Evolutionary conservation across 2,888 invertebrate genomes (phyloP), one percentile per base, ranked within the genome.

Genomic region (Pammene aurita): DNA sequence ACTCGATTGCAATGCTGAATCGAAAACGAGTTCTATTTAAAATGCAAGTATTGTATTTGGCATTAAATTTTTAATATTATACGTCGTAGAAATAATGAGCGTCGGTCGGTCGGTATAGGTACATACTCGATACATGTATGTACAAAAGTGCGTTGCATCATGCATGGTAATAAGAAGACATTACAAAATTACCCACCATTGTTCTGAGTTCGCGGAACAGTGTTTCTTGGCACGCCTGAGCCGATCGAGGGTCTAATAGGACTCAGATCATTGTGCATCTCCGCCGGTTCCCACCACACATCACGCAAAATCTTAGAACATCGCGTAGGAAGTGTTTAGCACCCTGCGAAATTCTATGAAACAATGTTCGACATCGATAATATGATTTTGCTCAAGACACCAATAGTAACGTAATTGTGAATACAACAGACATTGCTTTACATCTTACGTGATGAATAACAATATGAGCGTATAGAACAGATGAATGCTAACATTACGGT

Each of bases 131-230:
- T 78, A 77, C 78, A 76, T 79, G 74, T 71, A 73, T 73, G 77
- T 82, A 84, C 77, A 77, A 83, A 81, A 79, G 81, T 76, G 77
- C 75, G 82, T 92, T 91, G 88, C 89, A 81, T 90, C 89, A 91
- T 86, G 87, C 85, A 87, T 88, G 84, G 85, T 88, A 89, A 90
- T 89, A 87, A 87, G 88, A 88, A 86, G 84, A 80, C 84, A 90
- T 91, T 91, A 90, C 90, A 90, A 90, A 90, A 91, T 87, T 86
- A 89, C 87, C 83, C 84, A 83, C 90, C 84, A 92, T 92, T 92
- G 92, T 92, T 90, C 86, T 86, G 84, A 73, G 83, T 92, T 90
- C 90, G 87, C 84, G 83, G 92, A 91, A 91, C 86, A 82, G 77
- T 77, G 79, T 80, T 84, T 84, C 82, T 84, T 82, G 80, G 76